Percentiles rank a stretch among this genome's conserved stretches.
phyloP scores from a whole-genome alignment of 2,888 invertebrate genomes.

The Morpho achilles region DNA sequence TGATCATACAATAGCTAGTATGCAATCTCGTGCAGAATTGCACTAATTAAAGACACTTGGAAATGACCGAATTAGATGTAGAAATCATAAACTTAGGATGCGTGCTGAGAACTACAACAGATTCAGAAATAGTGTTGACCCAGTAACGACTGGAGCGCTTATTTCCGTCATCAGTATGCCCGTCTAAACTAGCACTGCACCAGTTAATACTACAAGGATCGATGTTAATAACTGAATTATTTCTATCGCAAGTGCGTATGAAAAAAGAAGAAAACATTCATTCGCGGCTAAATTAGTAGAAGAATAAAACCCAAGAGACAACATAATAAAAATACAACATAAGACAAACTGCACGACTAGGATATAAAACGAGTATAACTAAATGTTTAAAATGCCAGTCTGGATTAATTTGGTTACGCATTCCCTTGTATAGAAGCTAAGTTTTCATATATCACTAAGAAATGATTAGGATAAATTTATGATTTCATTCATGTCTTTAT shows the following conservation, averaged over 20 bases:
- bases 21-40: not conserved
- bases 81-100: constrained; percentile 56
- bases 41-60: constrained; percentile 43
- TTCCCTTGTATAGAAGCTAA: not conserved
- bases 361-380: constrained; percentile 3
- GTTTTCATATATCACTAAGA: no score
- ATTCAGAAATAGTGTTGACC: constrained; percentile 75
- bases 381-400: not conserved
- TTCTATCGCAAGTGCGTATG: constrained; percentile 20
- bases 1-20: no score
- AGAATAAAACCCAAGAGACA: constrained; percentile 22
- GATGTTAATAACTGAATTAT: constrained; percentile 36
- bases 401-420: not conserved
- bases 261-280: constrained; percentile 23
- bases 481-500: no score
- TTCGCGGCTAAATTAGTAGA: constrained; percentile 15
- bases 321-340: constrained; percentile 20
- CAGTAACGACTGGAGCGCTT: constrained; percentile 74
- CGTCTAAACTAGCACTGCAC: constrained; percentile 41
- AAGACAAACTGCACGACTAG: constrained; percentile 20
- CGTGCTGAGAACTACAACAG: constrained; percentile 62
- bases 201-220: constrained; percentile 38
- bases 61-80: constrained; percentile 42
- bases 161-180: constrained; percentile 72
- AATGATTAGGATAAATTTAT: no score